These are phyloP conservation scores for Andrena bicolor DNA, from an alignment of 2,888 invertebrate species.

Conservation along the genomic window DNA sequence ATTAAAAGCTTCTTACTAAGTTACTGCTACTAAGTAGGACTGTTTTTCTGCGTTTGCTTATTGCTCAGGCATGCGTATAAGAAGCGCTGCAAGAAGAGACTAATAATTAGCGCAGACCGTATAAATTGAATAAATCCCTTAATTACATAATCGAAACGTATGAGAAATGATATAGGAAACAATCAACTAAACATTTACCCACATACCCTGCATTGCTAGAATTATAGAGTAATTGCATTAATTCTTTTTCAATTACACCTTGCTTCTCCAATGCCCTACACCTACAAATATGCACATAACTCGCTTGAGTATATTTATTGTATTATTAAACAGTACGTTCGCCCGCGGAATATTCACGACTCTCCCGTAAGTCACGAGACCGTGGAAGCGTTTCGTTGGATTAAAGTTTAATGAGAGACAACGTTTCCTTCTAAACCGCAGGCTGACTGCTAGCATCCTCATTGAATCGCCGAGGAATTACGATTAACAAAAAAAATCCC, in stretches of 20 bases:
- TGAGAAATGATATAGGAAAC: background rate
- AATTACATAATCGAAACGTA: background rate
- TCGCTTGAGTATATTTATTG: background rate
- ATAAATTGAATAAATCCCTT: background rate
- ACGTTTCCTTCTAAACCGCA: slow-evolving; percentile 53
- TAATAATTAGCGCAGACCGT: background rate
- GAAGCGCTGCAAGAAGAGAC: background rate
- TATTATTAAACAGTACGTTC: slow-evolving; percentile 25
- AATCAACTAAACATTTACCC: background rate
- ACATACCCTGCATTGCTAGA: background rate
- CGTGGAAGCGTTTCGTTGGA: slow-evolving; percentile 43
- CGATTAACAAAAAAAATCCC: slow-evolving; percentile 48
- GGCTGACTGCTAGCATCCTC: slow-evolving; percentile 47
- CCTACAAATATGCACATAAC: background rate
- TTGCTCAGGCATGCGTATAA: background rate
- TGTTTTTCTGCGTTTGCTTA: background rate
- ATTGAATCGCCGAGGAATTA: slow-evolving; percentile 39
- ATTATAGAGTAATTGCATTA: background rate
- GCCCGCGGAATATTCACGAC: slow-evolving; percentile 36
- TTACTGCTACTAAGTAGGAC: background rate
- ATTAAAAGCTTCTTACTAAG: slow-evolving; percentile 13
- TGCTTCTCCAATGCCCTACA: background rate
- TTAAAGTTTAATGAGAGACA: slow-evolving; percentile 57
- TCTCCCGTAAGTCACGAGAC: slow-evolving; percentile 6
- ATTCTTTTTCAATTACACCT: background rate